Base-by-base conservation (phyloP, 2,888 invertebrate genomes). In the Calameuta filiformis region DNA sequence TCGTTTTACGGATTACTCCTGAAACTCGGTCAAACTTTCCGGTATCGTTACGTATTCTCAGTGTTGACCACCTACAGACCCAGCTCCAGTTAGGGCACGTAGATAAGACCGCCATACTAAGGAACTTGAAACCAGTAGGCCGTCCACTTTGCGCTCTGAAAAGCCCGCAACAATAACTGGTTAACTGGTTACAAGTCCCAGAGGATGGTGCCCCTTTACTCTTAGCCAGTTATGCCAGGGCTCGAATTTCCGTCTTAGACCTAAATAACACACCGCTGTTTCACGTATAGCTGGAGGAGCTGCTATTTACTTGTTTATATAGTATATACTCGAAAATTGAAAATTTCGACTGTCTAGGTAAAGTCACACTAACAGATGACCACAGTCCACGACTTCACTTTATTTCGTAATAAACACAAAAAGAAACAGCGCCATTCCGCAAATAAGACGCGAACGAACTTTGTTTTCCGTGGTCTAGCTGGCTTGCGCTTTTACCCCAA, bases 181-280 rank as follows among this genome's bases (percentile, higher is more conserved):
- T 77, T 75, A 77, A 79, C 77, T 75, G 80, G 80, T 75, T 79
- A 79, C 80, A 79, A 37, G 74, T 71, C 78, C 76, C 78, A 75
- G 31, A 77, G 73, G 76, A 78, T 71, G 76, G 74, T 31, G 77
- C 77, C 71, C 68, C 75, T 40, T 79, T 76, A 76, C 76, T 78
- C 78, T 78, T 75, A 73, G 77, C 15, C 56, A 9, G 40, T 78
- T 78, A 78, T 75, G 40, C 75, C 78, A 71, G 15, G 15, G n/a
- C 56, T 15, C 23, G 23, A 56, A 56, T 23, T 56, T 56, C 23
- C 23, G 56, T 56, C 23, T 1, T 23, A 6, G 23, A 56, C 23
- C 15, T 23, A 56, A 56, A 56, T 23, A 56, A 23, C 15, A 56
- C 9, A 56, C 23, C 23, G 23, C 56, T 56, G 9, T 23, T 56